Base-by-base conservation (phyloP, 1,140 invertebrate species). In the Drosophila lacteicornis region DNA sequence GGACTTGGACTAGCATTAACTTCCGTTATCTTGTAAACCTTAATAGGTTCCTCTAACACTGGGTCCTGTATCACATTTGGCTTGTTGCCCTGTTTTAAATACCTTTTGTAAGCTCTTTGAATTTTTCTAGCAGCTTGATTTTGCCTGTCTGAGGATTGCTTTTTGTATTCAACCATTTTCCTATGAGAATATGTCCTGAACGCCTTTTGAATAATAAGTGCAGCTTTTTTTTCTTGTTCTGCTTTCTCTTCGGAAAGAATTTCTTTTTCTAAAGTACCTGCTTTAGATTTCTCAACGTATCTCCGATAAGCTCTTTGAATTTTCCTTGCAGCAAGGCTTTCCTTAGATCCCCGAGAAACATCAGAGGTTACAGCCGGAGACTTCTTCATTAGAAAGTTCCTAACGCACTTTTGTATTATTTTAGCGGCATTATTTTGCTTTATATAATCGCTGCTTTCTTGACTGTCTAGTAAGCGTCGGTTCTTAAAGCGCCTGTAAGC, bases 231-330 rank as follows among this genome's bases (percentile, higher is more conserved):
- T 22, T 75, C n/a, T 1, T 30, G 38, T 33, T 49, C 27, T 27
- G 11, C 9, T 9, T 4, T 36, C 36, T 55, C 5, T 30, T n/a
- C 0, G n/a, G 7, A 25, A 17, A n/a, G 0, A 6, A 19, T 0
- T 22, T 56, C 27, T 1, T 12, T 13, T 25, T 27, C 25, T 13
- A 4, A 17, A 22, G 40, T 40, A 12, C 1, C 13, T 40, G 33
- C 36, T 25, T 30, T 30, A 1, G 4, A 12, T 50, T 68, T 55
- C 2, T 30, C 11, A 8, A 33, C 2, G n/a, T 68, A 70, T 47
- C 11, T 38, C 22, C 67, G 17, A 68, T 56, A 70, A 15, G 67
- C 51, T 50, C 55, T 88, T 60, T 88, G 83, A 60, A 86, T 86
- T 53, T 60, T 83, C 0, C 12, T 46, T 6, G 83, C 83, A 38